These are phyloP conservation scores for Rhopilema esculentum DNA, from an alignment of 30 jellyfish, hydroid and myxozoan species.

Conservation along the genomic window DNA sequence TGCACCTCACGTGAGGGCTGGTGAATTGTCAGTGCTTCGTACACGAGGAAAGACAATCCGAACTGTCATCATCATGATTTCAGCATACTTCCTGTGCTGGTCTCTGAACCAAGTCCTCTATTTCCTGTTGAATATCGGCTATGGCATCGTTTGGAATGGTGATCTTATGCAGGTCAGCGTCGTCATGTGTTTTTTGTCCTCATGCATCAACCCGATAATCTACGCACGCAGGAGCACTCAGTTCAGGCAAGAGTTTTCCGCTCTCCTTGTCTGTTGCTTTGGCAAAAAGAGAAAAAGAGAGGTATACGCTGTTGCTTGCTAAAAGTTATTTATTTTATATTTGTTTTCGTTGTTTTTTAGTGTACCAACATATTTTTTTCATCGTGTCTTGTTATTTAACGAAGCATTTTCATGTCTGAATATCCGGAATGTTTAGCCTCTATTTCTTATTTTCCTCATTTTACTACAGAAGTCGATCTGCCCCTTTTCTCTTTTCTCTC, in stretches of 20 bases:
- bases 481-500: too few species aligned
- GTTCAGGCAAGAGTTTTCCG: conserved; percentile 62
- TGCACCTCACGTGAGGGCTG: conserved; percentile 43
- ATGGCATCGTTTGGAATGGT: conserved; percentile 64
- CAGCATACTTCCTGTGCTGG: conserved; percentile 79
- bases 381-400: too few species aligned
- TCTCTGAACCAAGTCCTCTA: conserved; percentile 67
- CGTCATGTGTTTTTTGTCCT: conserved; percentile 72
- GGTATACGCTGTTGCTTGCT: background rate
- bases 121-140: conserved; percentile 59
- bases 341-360: background rate
- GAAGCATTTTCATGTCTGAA: too few species aligned
- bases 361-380: background rate
- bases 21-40: conserved; percentile 42
- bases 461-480: too few species aligned
- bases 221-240: conserved; percentile 72
- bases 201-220: conserved; percentile 83
- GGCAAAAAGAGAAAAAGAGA: background rate
- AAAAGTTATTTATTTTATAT: background rate
- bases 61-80: conserved; percentile 57
- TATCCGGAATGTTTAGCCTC: too few species aligned
- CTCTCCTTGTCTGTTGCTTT: conserved; percentile 47
- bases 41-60: conserved; percentile 63
- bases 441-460: too few species aligned
- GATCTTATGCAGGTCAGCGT: conserved; percentile 69